Base-by-base conservation (phyloP, 2,888 invertebrate species). In the Eupithecia insigniata region DNA sequence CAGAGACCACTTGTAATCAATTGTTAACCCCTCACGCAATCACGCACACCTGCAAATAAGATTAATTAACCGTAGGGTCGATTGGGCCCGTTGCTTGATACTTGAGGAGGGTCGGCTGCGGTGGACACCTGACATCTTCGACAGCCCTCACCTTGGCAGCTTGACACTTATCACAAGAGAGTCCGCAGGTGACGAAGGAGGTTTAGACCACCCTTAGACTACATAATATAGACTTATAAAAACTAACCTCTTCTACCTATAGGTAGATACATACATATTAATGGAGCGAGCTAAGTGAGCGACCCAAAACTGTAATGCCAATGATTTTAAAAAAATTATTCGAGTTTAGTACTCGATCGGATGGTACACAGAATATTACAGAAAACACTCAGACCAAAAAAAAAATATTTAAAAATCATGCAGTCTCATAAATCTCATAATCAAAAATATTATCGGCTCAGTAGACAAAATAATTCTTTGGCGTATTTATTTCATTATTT, bases 51-150 rank as follows among this genome's bases (percentile, higher is more conserved):
- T 78, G 75, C 22, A 70, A 77, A 51, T 78, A 73, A 79, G 76
- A 83, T 85, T 84, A 85, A 86, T 85, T 85, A 83, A 82, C 79
- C 77, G 74, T 66, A 61, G 75, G 74, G 74, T 69, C 70, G 58
- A 73, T 69, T 55, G 43, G 66, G 43, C 68, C 51, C 70, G 34
- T 58, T 28, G 30, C 60, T 60, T 62, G n/a, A 16, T 65, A 83
- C 86, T 87, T 84, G 84, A 88, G 86, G 88, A 55, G 55, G 55
- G 55, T 55, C 5, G 55, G 87, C 79, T 82, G 87, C 87, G 90
- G 78, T 71, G 76, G 89, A 84, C 91, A 91, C 89, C 90, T 91
- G 91, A 89, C 90, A 91, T 91, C 92, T 92, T 90, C 87, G 87
- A 91, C 81, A 84, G 84, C 90, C 79, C 92, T 91, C 81, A 86